phyloP scores from a whole-genome alignment of 2,113 vertebrate genomes.

The Phylloscopus trochilus region DNA sequence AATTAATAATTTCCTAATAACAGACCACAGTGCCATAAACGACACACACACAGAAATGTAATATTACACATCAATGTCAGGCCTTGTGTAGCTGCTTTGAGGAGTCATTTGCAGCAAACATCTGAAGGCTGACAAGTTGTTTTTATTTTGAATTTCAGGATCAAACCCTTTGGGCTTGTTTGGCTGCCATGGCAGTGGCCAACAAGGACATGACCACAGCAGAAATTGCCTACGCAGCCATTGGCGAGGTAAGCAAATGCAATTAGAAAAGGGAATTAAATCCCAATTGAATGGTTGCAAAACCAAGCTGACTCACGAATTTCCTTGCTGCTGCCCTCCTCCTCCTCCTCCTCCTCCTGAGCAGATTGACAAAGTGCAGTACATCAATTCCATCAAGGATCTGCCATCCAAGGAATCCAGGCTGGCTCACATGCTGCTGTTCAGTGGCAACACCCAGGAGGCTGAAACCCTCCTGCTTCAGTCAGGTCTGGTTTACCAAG shows the following conservation, averaged over 20 bases:
- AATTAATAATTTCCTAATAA: not conserved
- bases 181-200: slow-evolving; percentile 94
- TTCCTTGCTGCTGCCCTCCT: not conserved
- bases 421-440: slow-evolving; percentile 87
- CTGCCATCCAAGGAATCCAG: slow-evolving; percentile 91
- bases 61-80: not conserved
- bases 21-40: fast-evolving
- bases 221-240: slow-evolving; percentile 89
- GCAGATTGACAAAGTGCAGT: slow-evolving; percentile 91
- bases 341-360: not conserved
- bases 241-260: slow-evolving; percentile 81
- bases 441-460: slow-evolving; percentile 90
- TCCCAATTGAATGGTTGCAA: not conserved
- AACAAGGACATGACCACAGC: slow-evolving; percentile 87
- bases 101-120: not conserved
- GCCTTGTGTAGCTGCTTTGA: not conserved
- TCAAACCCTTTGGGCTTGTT: slow-evolving; percentile 89
- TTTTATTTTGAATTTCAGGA: slow-evolving; percentile 74
- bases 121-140: not conserved
- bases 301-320: fast-evolving
- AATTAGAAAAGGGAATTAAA: fast-evolving
- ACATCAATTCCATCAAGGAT: slow-evolving; percentile 90
- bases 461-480: slow-evolving; percentile 89
- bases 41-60: not conserved
- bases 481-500: slow-evolving; percentile 88